Percentiles rank a stretch among this genome's conserved stretches.
Evolutionary conservation across 2,888 invertebrate species (phyloP).

Genomic region (Cantharis rustica): DNA sequence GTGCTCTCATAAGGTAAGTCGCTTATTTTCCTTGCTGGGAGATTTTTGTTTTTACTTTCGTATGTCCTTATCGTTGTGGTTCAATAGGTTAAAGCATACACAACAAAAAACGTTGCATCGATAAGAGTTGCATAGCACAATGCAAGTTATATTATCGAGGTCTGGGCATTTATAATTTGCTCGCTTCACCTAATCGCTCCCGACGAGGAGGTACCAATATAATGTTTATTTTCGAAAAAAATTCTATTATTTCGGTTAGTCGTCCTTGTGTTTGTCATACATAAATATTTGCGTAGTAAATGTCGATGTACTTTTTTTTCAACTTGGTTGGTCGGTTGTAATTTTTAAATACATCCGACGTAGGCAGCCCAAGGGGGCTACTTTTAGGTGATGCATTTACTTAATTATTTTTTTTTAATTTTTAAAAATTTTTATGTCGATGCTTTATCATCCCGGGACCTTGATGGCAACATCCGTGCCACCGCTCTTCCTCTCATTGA

Average conservation of each 20-base stretch:
- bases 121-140: conserved; percentile 18
- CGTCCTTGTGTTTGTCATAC: conserved; percentile 19
- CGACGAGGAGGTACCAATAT: background rate
- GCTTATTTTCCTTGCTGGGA: background rate
- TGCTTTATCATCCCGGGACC: conserved; percentile 8
- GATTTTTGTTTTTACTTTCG: background rate
- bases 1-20: conserved; percentile 13
- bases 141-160: conserved; percentile 20
- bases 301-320: conserved; percentile 17
- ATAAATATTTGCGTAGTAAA: conserved; percentile 9
- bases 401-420: background rate
- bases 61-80: conserved; percentile 7
- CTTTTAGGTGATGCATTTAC: conserved; percentile 11
- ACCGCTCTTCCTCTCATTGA: conserved; percentile 26
- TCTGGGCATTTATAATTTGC: conserved; percentile 8
- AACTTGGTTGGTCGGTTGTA: conserved; percentile 14
- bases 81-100: conserved; percentile 14
- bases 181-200: background rate
- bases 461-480: conserved; percentile 18
- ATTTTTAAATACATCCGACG: conserved; percentile 20
- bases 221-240: background rate
- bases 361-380: conserved; percentile 18
- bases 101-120: conserved; percentile 10
- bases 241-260: conserved; percentile 6
- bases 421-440: background rate